phyloP scores from a whole-genome alignment of 2,888 invertebrate genomes.

The Drepanosiphum platanoidis region DNA sequence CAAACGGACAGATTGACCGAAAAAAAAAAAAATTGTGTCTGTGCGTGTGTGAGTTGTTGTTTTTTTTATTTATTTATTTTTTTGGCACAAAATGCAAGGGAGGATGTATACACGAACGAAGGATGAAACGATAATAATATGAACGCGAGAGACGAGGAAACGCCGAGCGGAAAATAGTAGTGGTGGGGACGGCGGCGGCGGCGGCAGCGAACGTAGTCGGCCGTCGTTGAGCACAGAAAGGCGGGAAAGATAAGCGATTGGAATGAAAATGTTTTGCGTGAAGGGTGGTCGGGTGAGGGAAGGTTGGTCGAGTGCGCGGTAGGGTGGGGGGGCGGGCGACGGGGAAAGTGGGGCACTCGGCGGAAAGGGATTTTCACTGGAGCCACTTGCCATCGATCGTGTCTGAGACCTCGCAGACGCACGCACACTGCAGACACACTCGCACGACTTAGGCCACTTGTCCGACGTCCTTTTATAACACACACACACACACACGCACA shows the following conservation, averaged over 20 bases:
- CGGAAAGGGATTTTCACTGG: constrained; percentile 63
- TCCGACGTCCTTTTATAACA: constrained; percentile 47
- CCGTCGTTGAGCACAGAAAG: constrained; percentile 46
- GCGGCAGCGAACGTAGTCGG: constrained; percentile 12
- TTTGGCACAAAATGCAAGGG: neutral
- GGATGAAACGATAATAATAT: constrained; percentile 22
- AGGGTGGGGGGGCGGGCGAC: neutral
- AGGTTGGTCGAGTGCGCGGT: neutral
- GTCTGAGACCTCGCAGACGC: constrained; percentile 63
- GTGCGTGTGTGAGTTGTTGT: neutral
- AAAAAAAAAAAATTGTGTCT: neutral
- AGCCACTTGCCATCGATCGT: constrained; percentile 63
- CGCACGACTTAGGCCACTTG: constrained; percentile 57
- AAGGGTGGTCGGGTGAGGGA: neutral
- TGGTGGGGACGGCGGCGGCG: too few relatives aligned
- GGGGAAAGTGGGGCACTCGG: constrained; percentile 56
- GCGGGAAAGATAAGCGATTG: constrained; percentile 60
- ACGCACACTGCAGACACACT: constrained; percentile 62
- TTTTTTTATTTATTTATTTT: too few relatives aligned
- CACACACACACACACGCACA: neutral
- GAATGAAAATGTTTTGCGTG: constrained; percentile 55
- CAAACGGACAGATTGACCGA: neutral
- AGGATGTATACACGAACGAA: neutral
- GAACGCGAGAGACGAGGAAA: neutral
- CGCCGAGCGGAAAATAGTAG: neutral